A percentile compares a stretch with the other conserved stretches of the same genome.
phyloP scores from a whole-genome alignment of 2,113 vertebrate genomes.

The Hipposideros armiger region DNA sequence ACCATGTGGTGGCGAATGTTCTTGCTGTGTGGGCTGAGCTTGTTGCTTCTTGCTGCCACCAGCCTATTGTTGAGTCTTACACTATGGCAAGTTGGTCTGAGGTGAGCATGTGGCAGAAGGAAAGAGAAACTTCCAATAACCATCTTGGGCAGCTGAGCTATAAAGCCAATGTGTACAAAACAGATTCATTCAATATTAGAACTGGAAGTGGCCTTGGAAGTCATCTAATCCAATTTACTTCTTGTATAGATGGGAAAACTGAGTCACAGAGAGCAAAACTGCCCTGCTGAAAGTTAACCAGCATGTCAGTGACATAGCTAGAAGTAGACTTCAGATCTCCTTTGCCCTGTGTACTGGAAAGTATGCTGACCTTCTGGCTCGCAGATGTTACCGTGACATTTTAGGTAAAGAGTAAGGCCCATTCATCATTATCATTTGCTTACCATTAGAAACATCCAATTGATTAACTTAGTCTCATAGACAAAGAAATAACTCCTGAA shows the following conservation, averaged over 20 bases:
- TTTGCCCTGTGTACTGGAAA: neutral
- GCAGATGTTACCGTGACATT: neutral
- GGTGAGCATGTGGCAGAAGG: neutral
- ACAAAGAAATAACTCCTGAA: neutral
- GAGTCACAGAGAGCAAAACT: neutral
- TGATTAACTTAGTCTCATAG: neutral
- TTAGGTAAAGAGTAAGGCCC: neutral
- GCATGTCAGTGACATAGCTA: neutral
- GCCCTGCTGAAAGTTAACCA: neutral
- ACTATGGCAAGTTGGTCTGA: neutral
- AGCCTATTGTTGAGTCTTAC: constrained; percentile 21
- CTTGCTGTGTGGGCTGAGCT: constrained; percentile 63
- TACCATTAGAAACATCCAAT: constrained; percentile 7
- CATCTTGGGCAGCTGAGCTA: neutral
- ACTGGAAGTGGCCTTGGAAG: neutral
- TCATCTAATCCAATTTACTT: constrained; percentile 25
- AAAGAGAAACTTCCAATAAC: neutral
- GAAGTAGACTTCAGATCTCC: neutral
- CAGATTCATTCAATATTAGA: neutral
- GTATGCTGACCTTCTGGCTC: neutral
- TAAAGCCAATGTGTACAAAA: neutral
- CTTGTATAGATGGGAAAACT: neutral
- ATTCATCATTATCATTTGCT: neutral
- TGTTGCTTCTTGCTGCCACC: constrained; percentile 34
- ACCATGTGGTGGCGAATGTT: constrained; percentile 16